These are phyloP conservation scores for Meteorus colon DNA, from an alignment of 2,888 invertebrate species.

Conservation along the genomic window DNA sequence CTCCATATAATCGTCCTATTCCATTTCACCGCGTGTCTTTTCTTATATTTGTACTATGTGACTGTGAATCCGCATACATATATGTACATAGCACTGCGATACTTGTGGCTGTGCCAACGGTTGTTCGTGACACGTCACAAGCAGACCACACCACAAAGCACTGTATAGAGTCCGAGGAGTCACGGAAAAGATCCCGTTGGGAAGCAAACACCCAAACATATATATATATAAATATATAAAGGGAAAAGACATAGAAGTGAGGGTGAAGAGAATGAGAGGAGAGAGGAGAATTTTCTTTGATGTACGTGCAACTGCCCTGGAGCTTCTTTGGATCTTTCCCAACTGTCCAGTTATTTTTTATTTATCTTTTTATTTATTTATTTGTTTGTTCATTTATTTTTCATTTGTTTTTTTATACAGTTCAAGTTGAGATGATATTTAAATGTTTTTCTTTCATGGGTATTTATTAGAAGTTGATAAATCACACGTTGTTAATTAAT, in stretches of 20 bases:
- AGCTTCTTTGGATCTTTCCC: conserved; percentile 12
- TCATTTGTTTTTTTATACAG: no score
- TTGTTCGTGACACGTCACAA: conserved; percentile 43
- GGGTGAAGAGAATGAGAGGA: neutral
- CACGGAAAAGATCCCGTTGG: neutral
- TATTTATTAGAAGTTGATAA: no score
- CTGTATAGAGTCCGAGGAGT: conserved; percentile 6
- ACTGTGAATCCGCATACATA: neutral
- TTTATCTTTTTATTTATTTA: neutral
- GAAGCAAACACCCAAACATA: neutral
- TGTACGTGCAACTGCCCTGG: conserved; percentile 7
- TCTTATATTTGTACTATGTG: conserved; percentile 8
- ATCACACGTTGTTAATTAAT: no score
- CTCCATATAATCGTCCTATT: conserved; percentile 10
- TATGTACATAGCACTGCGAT: conserved; percentile 23
- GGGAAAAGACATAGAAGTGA: neutral
- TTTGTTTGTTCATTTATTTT: no score
- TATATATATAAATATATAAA: neutral
- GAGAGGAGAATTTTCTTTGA: neutral
- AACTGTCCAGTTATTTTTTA: conserved; percentile 1
- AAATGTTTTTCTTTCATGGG: no score
- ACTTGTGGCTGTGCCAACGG: conserved; percentile 27
- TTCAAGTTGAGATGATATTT: no score
- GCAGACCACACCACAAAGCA: conserved; percentile 32
- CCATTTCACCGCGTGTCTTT: conserved; percentile 1